Evolutionary conservation across 1,140 invertebrate genomes (phyloP), one percentile per base, ranked within the genome.

Genomic region (Eulimnadia texana): DNA sequence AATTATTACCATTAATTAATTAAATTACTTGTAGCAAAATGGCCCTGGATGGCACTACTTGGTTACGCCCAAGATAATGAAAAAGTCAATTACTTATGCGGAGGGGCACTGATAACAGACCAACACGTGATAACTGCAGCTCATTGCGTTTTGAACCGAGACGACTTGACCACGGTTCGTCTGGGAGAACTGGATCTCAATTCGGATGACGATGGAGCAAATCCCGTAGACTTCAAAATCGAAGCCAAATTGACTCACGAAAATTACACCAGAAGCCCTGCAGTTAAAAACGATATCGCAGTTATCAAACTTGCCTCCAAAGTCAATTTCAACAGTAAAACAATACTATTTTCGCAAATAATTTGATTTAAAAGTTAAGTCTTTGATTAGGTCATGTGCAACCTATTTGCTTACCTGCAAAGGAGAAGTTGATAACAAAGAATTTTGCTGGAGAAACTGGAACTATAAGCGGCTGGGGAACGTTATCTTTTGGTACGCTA

Each of bases 41-140:
- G 84, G 78, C 84, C 85, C 0, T 87, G 84, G 84, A 77, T 86
- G 58, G 79, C 80, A 0, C 78, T 80, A 2, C 72, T 88, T 29
- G 84, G 84, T 0, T 86, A 84, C 72, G 69, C 66, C 59, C 72
- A 74, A 64, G 66, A 66, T 23, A 66, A 75, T 19, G 72, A 73
- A 50, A 68, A 68, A 51, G 71, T 69, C 61, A 70, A 67, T 28
- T 86, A 81, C 77, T 70, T 82, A n/a, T 94, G 90, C 70, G 90
- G 85, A 0, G 90, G 84, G n/a, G 82, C 84, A 27, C 74, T 93
- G 0, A 79, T 94, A 52, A 82, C 82, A 13, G 66, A 75, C 0
- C 72, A 76, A 9, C 88, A 90, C 69, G 76, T 92, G 1, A 64
- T 93, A 2, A 92, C 90, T 1, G 89, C 90, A 3, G 87, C 80